Evolutionary conservation across 2,113 vertebrate species (phyloP).

Genomic region (Gopherus flavomarginatus): DNA sequence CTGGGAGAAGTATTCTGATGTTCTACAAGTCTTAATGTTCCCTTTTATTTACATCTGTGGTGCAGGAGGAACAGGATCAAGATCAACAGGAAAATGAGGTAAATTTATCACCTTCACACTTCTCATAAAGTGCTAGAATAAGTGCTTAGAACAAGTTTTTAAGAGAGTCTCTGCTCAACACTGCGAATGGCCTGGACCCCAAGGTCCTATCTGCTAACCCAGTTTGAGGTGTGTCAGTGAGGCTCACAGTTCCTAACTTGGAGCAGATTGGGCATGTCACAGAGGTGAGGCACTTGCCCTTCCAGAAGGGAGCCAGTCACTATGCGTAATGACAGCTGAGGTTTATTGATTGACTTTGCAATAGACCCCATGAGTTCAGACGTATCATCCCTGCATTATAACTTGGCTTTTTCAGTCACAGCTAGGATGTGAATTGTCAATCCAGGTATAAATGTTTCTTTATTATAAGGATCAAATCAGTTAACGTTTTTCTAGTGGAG

Average conservation of each 20-base stretch:
- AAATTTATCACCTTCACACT: not conserved
- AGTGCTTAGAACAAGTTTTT: not conserved
- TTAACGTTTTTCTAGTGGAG: not conserved
- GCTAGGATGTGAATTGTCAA: not conserved
- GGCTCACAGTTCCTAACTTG: not conserved
- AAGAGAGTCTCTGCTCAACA: fast-evolving
- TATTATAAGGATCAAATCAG: not conserved
- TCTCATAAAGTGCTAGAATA: fast-evolving
- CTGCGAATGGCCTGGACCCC: not conserved
- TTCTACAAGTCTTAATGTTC: not conserved
- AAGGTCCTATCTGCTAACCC: not conserved
- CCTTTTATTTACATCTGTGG: conserved; percentile 63
- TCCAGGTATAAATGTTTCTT: not conserved
- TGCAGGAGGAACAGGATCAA: conserved; percentile 89
- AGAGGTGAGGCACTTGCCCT: not conserved
- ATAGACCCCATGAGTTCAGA: not conserved
- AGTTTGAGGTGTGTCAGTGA: not conserved
- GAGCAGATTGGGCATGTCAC: not conserved
- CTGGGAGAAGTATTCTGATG: fast-evolving
- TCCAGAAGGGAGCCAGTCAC: not conserved
- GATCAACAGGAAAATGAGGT: conserved; percentile 92
- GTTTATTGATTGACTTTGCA: not conserved
- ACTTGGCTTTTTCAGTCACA: not conserved
- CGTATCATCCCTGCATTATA: not conserved
- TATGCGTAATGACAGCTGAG: not conserved